phyloP scores from a whole-genome alignment of 2,888 invertebrate genomes.

The Sesia bembeciformis region DNA sequence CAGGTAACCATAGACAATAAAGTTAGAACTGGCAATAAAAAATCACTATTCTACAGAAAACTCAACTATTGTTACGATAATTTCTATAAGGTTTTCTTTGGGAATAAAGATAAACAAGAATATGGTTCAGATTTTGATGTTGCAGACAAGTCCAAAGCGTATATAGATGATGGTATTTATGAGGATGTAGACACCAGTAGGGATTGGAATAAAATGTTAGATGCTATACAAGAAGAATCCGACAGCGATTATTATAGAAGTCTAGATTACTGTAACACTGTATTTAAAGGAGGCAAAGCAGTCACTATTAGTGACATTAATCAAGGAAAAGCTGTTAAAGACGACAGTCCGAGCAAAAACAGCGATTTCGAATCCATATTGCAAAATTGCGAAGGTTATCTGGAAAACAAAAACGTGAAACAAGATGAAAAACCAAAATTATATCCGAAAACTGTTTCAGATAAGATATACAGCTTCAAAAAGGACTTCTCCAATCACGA shows the following conservation, averaged over 20 bases:
- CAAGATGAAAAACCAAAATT: constrained; percentile 23
- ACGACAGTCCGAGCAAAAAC: constrained; percentile 12
- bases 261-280: constrained; percentile 51
- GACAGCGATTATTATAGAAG: constrained; percentile 67
- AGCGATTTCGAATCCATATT: constrained; percentile 34
- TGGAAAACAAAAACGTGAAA: constrained; percentile 8
- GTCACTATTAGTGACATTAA: constrained; percentile 22
- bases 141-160: constrained; percentile 10
- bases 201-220: constrained; percentile 40
- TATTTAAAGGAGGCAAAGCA: constrained; percentile 19
- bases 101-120: constrained; percentile 30
- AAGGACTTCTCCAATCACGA: constrained; percentile 58
- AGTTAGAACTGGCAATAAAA: constrained; percentile 26
- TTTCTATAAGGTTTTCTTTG: constrained; percentile 64
- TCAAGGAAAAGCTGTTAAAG: constrained; percentile 12
- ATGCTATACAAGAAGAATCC: constrained; percentile 63
- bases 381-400: constrained; percentile 32
- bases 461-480: constrained; percentile 61
- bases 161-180: constrained; percentile 51
- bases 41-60: constrained; percentile 57
- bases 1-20: constrained; percentile 62
- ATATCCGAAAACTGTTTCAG: constrained; percentile 45
- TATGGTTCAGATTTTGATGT: constrained; percentile 38
- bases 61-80: constrained; percentile 66
- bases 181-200: constrained; percentile 50